Evolutionary conservation across 2,888 invertebrate genomes (phyloP), one percentile per base, ranked within the genome.

Genomic region (Geophilus truncorum): DNA sequence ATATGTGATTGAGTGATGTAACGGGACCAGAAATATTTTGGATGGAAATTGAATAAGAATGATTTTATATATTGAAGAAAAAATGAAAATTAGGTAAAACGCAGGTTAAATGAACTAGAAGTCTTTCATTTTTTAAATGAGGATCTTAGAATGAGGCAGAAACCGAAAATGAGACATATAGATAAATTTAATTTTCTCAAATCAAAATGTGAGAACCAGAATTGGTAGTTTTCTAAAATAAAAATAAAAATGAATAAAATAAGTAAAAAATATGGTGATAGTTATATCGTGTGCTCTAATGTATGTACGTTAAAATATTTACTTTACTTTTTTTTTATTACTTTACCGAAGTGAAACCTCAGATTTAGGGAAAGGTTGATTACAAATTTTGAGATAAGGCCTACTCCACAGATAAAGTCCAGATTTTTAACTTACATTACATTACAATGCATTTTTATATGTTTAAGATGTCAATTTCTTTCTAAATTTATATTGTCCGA

Each of bases 1-100:
- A 70, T 10, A n/a, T 70, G 28, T 70, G 70, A 70, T 18, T 51
- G 70, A 70, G 70, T 70, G 70, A 70, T 70, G 70, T 70, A 70
- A 23, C 28, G 70, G 70, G 70, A 70, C 70, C 70, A 70, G 70
- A 70, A 23, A 70, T 70, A 25, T 70, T 28, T 70, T 70, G 70
- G 15, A 70, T 51, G 28, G 70, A 70, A 62, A 28, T 70, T 70
- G 25, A 70, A 28, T 25, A 70, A 28, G 10, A 70, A n/a, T n/a
- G 18, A 51, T 18, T 51, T 51, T n/a, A 51, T 15, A 45, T 12
- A 45, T 15, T 1, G n/a, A n/a, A 57, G 12, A 57, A 28, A 70
- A 70, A 25, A 70, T 9, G 2, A 70, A 25, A 28, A 70, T 28
- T 51, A 51, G 18, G 51, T n/a, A 18, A 51, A 32, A 9, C 5